Evolutionary conservation across 64 coral and sea anemone species (phyloP).

Genomic region (Dendrophyllia cribrosa): DNA sequence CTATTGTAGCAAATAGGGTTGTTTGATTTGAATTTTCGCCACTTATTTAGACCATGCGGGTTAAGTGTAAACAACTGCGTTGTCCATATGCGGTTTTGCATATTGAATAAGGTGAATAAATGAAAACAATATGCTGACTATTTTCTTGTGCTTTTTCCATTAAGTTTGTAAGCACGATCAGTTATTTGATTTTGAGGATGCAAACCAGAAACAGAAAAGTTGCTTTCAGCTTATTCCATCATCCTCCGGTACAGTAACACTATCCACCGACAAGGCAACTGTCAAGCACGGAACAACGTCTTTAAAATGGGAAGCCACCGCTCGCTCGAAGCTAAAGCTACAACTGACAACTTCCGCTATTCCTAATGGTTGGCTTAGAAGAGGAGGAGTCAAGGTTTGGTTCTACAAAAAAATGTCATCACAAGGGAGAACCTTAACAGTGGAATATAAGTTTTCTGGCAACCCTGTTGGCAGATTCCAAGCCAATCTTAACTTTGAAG

Average conservation of each 20-base stretch:
- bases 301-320: background rate
- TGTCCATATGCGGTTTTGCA: too few species aligned
- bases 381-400: slow-evolving; percentile 57
- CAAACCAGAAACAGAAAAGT: background rate
- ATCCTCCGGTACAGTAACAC: background rate
- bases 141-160: background rate
- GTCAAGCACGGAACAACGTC: slow-evolving; percentile 5
- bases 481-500: slow-evolving; percentile 55
- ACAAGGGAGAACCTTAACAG: background rate
- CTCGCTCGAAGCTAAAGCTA: background rate
- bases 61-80: too few species aligned
- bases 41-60: too few species aligned
- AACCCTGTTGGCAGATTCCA: background rate
- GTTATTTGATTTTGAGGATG: background rate
- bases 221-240: background rate
- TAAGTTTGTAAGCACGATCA: background rate
- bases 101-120: too few species aligned
- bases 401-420: slow-evolving; percentile 27
- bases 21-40: too few species aligned
- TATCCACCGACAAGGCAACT: background rate
- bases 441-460: background rate
- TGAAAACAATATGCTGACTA: background rate
- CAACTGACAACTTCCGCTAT: background rate
- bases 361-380: background rate
- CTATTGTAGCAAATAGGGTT: too few species aligned